phyloP scores from a whole-genome alignment of 2,113 vertebrate genomes.

The Pterocles gutturalis region DNA sequence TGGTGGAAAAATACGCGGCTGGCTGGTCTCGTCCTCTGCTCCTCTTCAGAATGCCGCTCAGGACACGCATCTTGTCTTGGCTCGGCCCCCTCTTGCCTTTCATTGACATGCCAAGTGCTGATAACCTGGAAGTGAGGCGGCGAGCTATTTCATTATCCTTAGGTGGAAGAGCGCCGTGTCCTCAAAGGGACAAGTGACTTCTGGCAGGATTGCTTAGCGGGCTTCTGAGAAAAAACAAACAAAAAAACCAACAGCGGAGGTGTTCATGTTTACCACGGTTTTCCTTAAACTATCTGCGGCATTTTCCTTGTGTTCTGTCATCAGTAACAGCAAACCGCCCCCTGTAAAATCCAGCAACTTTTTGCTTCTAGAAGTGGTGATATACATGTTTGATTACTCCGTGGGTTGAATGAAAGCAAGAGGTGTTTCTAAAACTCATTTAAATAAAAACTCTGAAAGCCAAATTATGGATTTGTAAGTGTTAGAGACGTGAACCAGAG shows the following conservation, averaged over 20 bases:
- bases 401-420: neutral
- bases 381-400: neutral
- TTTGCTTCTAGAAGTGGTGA: neutral
- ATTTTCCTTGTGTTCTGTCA: neutral
- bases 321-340: neutral
- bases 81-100: slow-evolving; percentile 44
- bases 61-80: neutral
- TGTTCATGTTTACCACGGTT: neutral
- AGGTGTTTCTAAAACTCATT: neutral
- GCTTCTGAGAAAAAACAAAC: neutral
- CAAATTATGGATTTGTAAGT: neutral
- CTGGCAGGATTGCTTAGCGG: neutral
- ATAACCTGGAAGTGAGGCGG: slow-evolving; percentile 45
- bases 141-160: slow-evolving; percentile 63
- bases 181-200: slow-evolving; percentile 39
- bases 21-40: neutral
- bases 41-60: slow-evolving; percentile 36
- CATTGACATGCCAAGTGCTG: slow-evolving; percentile 45
- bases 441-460: neutral
- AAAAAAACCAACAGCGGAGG: neutral
- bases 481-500: rapidly evolving
- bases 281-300: neutral
- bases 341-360: neutral
- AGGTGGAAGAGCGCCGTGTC: slow-evolving; percentile 11
- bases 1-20: neutral